Evolutionary conservation across 2,113 vertebrate genomes (phyloP), one percentile per base, ranked within the genome.

Genomic region (Glaucidium brasilianum): DNA sequence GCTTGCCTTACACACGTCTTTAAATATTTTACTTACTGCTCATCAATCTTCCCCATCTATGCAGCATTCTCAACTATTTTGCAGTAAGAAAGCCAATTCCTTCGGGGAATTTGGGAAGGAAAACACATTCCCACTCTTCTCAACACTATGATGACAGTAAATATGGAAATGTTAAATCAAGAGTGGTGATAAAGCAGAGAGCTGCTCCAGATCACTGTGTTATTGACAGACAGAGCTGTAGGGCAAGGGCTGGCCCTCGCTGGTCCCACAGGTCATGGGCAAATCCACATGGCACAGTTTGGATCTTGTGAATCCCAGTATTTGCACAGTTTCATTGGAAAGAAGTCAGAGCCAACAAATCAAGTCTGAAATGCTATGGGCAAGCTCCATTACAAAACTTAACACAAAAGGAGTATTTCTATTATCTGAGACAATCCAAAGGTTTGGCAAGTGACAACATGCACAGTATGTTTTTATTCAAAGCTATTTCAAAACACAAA

Each of bases 21-120:
- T 87, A 97, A 97, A 94, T 96, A 84, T 94, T 96, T 89, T 96
- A 92, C 88, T 95, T 94, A 84, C 87, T 80, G 92, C 82, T 92
- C 77, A 72, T 90, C 83, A 29, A 66, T 91, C 94, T 96, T 97
- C 29, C 47, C 91, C 85, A 81, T 72, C 41, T 41, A 73, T 15
- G 32, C 74, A 84, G 77, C 47, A 60, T 53, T 95, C 81, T 92
- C 91, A 83, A 73, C 82, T 74, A 55, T 76, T 71, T 72, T 63
- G 75, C 91, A 69, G 53, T 17, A 80, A 90, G 27, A 85, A 68
- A 96, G 85, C 64, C 62, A 23, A 80, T 81, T 78, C 89, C 95
- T 84, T 97, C 47, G 15, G 43, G 87, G 64, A 88, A 66, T 74
- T 73, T 82, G 56, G 80, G 77, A 96, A 94, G 34, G 26, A 75